Evolutionary conservation across 2,888 invertebrate genomes (phyloP), one percentile per base, ranked within the genome.

Genomic region (Teinopalpus imperialis): DNA sequence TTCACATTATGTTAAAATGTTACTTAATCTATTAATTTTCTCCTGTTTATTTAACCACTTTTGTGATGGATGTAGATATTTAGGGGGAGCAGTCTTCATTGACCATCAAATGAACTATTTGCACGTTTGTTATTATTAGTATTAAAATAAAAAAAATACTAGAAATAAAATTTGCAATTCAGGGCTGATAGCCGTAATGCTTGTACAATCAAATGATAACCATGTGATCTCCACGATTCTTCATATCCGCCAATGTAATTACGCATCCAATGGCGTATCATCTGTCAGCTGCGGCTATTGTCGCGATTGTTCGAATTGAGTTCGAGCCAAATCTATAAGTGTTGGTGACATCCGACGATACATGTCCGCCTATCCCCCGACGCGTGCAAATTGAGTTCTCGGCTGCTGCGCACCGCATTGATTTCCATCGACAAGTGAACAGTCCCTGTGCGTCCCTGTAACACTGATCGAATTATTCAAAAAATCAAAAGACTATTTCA

Each of bases 321-420:
- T 57, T 48, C 36, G 52, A 50, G 41, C 42, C 50, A 52, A 57
- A 43, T 50, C 48, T 54, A 63, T 72, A 69, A 74, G 67, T 81
- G 79, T 54, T 63, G 71, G 62, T 80, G 78, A 78, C 80, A 75
- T 66, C 61, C 65, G 66, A 64, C 69, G 66, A 74, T 72, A 69
- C 62, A 65, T 62, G 68, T 58, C 63, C 57, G 59, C 48, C 56
- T 40, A 54, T 65, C 69, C 74, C 69, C 54, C 61, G 70, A 64
- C 57, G 75, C 74, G 72, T 63, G 69, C 66, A 76, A 82, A 85
- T 81, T 74, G 77, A 78, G 73, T 81, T 76, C 75, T 72, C 74
- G 68, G 72, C 69, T 66, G 63, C 65, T 48, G 42, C 52, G 69
- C 72, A 66, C 54, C 59, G 52, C 61, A 64, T 59, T 67, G 68